Evolutionary conservation across 1,140 invertebrate genomes (phyloP), one percentile per base, ranked within the genome.

Genomic region (Saccostrea echinata): DNA sequence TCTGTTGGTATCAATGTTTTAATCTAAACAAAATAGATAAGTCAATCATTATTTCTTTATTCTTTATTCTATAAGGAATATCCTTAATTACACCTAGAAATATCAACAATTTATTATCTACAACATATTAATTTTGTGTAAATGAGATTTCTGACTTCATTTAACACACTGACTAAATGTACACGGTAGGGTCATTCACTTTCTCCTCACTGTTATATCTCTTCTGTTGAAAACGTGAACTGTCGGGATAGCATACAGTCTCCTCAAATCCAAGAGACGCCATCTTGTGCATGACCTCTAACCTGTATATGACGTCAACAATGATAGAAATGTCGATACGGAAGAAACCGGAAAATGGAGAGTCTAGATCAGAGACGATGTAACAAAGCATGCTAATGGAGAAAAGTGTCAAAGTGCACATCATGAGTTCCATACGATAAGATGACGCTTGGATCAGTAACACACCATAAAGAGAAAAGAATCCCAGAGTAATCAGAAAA

Each of bases 321-420:
- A 89, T 84, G 13, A 86, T 51, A 84, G 64, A 21, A 55, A 91
- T 68, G 35, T 90, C 84, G 82, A 91, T 84, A 33, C 85, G 61
- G 87, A 91, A 90, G 85, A 90, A 89, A 13, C 91, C 91, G 84
- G 86, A 76, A 52, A 91, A 91, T 6, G 91, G 91, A 51, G 86
- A 88, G 80, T 91, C 91, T 3, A 90, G 85, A 68, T 91, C 91
- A 33, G 90, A 80, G 11, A 91, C 87, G 12, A 90, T 80, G 84
- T 91, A 91, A 52, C 91, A 91, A 30, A 91, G 80, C 27, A 91
- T 84, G 71, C 87, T 89, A 87, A 91, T 91, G 81, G 91, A 91
- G 76, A 90, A 52, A 61, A 91, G 88, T 6, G 91, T 91, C 27
- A 91, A 85, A 57, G 89, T 82, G 53, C 90, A 91, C 88, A 91